These are phyloP conservation scores for Dicycla oo DNA, from an alignment of 2,888 invertebrate species.

Conservation along the genomic window DNA sequence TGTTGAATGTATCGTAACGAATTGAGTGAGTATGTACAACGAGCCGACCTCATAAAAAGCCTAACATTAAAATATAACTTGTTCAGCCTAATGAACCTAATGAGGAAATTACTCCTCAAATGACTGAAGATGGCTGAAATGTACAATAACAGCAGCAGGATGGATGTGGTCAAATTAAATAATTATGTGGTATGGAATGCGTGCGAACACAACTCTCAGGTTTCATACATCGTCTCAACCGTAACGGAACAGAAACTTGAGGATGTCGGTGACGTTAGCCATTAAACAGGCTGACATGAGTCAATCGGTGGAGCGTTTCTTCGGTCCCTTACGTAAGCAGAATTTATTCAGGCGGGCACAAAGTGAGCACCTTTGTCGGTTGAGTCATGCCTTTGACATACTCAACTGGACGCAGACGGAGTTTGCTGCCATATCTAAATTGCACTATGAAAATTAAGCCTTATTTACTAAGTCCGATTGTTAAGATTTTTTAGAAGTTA, in stretches of 20 bases:
- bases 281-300: not conserved
- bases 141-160: too few species aligned
- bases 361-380: not conserved
- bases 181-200: too few species aligned
- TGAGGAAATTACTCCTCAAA: too few species aligned
- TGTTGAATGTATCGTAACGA: too few species aligned
- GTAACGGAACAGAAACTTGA: not conserved
- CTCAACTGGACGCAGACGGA: not conserved
- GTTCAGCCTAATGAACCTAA: not conserved
- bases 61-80: not conserved
- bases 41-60: not conserved
- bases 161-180: too few species aligned
- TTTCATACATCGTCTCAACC: not conserved
- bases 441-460: too few species aligned
- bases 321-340: not conserved
- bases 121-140: too few species aligned
- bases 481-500: too few species aligned
- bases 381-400: not conserved
- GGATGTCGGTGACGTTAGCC: not conserved
- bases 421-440: too few species aligned
- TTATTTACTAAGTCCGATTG: too few species aligned
- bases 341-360: not conserved
- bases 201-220: not conserved
- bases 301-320: not conserved
- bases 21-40: too few species aligned